Base-by-base conservation (phyloP, 2,113 vertebrate species). In the Telmatochromis brichardi region DNA sequence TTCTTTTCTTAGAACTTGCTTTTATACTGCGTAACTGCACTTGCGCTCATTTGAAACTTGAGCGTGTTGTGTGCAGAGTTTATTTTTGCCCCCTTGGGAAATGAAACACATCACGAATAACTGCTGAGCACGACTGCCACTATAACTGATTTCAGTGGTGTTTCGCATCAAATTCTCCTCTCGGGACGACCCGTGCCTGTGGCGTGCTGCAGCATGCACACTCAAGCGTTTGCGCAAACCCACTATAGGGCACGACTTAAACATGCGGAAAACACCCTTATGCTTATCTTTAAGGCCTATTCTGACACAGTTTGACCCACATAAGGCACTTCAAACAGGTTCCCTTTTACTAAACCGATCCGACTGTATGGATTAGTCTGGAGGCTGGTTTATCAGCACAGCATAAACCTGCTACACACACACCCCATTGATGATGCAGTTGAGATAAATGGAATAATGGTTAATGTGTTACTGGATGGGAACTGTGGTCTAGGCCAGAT, bases 121-220 rank as follows among this genome's bases (percentile, higher is more conserved):
- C 60, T 79, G 40, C 15, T 60, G 40, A 21, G 76, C 47, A 8
- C 5, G 81, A 71, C 73, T 78, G 26, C n/a, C 9, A 23, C 6
- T 23, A 31, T 53, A 63, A 58, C 19, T 45, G 3, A 78, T 82
- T 87, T 57, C 4, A 60, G 6, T 14, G 12, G 11, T 15, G 71
- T 47, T 83, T 86, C 65, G 15, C 90, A 88, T 82, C 83, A 42
- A 15, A 54, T 28, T 80, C 50, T 80, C 51, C 63, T 85, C 63
- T 73, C 10, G 6, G 73, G 82, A 28, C 50, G 90, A 85, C 80
- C 87, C 51, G 82, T 87, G 91, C 42, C 87, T 90, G 9, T 80
- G 89, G 91, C 95, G 83, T 94, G 95, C 92, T 90, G 58, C 85
- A 86, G 90, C 94, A 93, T 86, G 94, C 84, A 65, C 28, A 4